A percentile compares a stretch with the other conserved stretches of the same genome.
phyloP scores from a whole-genome alignment of 2,113 vertebrate species.

The Sinocyclocheilus anshuiensis region DNA sequence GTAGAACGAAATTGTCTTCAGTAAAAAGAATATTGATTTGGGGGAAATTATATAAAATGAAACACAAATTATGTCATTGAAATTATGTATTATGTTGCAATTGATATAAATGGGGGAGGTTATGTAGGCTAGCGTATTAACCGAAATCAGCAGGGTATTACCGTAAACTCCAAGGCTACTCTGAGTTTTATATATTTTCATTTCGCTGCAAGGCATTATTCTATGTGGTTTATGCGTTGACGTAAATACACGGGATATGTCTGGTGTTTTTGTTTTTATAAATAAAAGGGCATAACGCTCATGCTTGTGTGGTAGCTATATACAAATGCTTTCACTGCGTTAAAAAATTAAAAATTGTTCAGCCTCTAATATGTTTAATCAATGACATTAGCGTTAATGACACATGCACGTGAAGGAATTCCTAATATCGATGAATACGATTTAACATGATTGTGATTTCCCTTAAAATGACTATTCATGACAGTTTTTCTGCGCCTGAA shows the following conservation, averaged over 20 bases:
- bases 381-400: constrained; percentile 76
- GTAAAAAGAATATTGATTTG: too few species aligned
- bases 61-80: too few species aligned
- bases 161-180: constrained; percentile 83
- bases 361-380: constrained; percentile 69
- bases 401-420: constrained; percentile 78
- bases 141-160: constrained; percentile 92
- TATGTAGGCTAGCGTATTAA: constrained; percentile 59
- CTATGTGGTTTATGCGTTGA: background rate
- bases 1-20: too few species aligned
- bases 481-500: constrained; percentile 65
- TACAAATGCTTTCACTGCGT: constrained; percentile 72
- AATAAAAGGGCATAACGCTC: too few species aligned
- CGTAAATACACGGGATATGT: too few species aligned
- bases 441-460: constrained; percentile 92
- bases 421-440: constrained; percentile 89
- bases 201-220: constrained; percentile 86
- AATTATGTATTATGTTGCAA: too few species aligned
- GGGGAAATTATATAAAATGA: too few species aligned
- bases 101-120: constrained; percentile 91
- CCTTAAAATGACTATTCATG: constrained; percentile 92
- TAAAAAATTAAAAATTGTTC: constrained; percentile 34
- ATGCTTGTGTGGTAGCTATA: background rate
- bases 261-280: too few species aligned
- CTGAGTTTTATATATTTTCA: constrained; percentile 78